Percentiles rank a stretch among this genome's conserved stretches.
These are phyloP conservation scores for Brachionus angularis DNA, from an alignment of 1,140 invertebrate genomes.

Conservation along the genomic window DNA sequence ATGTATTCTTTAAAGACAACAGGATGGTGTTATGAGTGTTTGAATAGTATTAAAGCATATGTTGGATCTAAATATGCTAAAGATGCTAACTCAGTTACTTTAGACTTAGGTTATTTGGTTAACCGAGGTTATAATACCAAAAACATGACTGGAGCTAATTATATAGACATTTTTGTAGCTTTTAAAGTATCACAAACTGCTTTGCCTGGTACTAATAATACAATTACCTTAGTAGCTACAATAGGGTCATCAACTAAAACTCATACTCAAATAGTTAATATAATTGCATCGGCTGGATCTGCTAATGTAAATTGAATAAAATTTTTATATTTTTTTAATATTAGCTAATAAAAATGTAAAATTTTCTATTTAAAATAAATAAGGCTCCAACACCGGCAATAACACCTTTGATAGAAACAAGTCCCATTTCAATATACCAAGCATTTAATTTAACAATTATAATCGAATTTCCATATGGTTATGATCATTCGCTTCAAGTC, in stretches of 20 bases:
- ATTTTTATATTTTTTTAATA: no score
- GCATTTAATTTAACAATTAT: conserved; percentile 21
- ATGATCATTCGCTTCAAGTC: background rate
- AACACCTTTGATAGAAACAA: background rate
- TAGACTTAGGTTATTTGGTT: conserved; percentile 14
- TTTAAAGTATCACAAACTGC: conserved; percentile 5
- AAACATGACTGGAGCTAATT: background rate
- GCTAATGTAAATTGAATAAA: background rate
- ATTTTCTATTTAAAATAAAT: background rate
- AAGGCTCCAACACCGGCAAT: conserved; percentile 6
- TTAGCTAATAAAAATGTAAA: conserved; percentile 13
- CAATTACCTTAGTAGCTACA: background rate
- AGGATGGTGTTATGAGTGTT: conserved; percentile 2
- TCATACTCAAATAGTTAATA: background rate
- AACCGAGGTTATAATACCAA: background rate
- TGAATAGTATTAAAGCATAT: conserved; percentile 38
- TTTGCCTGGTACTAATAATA: background rate
- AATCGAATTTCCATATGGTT: conserved; percentile 19
- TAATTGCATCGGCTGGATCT: background rate
- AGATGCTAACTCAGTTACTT: background rate
- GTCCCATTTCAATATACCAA: conserved; percentile 17
- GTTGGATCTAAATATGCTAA: background rate
- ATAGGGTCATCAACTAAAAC: background rate
- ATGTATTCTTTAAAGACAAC: background rate
- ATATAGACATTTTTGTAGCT: conserved; percentile 19